phyloP scores from a whole-genome alignment of 1,140 invertebrate species.

The Pseudomyrmex cubaensis region DNA sequence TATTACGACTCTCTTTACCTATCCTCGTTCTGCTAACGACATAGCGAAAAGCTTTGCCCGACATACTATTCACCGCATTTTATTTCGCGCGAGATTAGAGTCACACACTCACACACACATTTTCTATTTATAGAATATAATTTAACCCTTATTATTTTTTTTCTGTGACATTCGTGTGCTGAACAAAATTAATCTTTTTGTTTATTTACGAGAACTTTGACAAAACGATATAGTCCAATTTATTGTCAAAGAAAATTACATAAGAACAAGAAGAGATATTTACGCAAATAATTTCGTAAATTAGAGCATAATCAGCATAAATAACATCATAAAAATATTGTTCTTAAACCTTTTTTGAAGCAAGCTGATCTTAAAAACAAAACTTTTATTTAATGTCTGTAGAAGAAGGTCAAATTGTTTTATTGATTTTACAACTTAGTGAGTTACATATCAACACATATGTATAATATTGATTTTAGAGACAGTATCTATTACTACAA shows the following conservation, averaged over 20 bases:
- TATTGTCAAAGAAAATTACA: not conserved
- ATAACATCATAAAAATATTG: too few species aligned
- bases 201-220: constrained; percentile 21
- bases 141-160: constrained; percentile 64
- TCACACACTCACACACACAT: constrained; percentile 45
- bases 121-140: constrained; percentile 67
- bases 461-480: not conserved
- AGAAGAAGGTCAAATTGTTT: not conserved
- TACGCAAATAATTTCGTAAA: too few species aligned
- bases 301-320: too few species aligned
- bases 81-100: constrained; percentile 55
- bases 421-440: not conserved
- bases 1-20: constrained; percentile 25
- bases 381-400: not conserved
- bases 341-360: not conserved
- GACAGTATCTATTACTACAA: not conserved
- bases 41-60: not conserved
- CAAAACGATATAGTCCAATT: not conserved
- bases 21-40: constrained; percentile 1
- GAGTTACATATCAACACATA: not conserved
- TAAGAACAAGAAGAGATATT: not conserved
- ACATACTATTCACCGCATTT: constrained; percentile 27
- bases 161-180: constrained; percentile 4
- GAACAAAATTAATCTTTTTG: not conserved
- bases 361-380: not conserved